Percentiles rank a stretch among this genome's conserved stretches.
Conservation (phyloP, 2,888 invertebrate species). For the Cheilosia grossa region DNA sequence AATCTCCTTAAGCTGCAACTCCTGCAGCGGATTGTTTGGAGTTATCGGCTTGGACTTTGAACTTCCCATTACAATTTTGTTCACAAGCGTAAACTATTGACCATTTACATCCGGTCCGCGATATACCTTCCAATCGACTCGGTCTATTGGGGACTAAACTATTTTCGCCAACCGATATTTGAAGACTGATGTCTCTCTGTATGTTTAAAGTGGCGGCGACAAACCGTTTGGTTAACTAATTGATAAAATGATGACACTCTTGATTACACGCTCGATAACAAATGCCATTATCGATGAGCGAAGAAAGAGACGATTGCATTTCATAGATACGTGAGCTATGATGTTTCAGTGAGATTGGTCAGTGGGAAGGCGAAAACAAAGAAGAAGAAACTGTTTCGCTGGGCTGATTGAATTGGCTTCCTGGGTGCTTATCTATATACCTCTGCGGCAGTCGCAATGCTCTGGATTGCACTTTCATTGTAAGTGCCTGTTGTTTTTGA, state of each 20-base stretch:
- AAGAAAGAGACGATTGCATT: conserved; percentile 27
- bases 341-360: conserved; percentile 54
- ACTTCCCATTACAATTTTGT: conserved; percentile 78
- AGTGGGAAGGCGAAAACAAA: conserved; percentile 10
- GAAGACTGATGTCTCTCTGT: conserved; percentile 14
- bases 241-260: conserved; percentile 69
- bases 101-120: conserved; percentile 17
- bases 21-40: conserved; percentile 80
- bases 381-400: background rate
- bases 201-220: conserved; percentile 23
- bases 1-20: conserved; percentile 77
- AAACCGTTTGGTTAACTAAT: conserved; percentile 50
- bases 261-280: conserved; percentile 69
- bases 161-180: conserved; percentile 14
- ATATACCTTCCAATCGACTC: conserved; percentile 33
- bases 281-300: conserved; percentile 61
- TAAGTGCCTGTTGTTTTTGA: background rate
- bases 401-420: conserved; percentile 29
- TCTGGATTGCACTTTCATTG: conserved; percentile 45
- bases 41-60: conserved; percentile 79
- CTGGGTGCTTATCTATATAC: conserved; percentile 10
- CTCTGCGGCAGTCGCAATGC: background rate
- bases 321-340: conserved; percentile 24
- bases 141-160: conserved; percentile 26
- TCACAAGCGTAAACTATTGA: background rate